Evolutionary conservation across 2,113 vertebrate species (phyloP).

Genomic region (Oreochromis niloticus): DNA sequence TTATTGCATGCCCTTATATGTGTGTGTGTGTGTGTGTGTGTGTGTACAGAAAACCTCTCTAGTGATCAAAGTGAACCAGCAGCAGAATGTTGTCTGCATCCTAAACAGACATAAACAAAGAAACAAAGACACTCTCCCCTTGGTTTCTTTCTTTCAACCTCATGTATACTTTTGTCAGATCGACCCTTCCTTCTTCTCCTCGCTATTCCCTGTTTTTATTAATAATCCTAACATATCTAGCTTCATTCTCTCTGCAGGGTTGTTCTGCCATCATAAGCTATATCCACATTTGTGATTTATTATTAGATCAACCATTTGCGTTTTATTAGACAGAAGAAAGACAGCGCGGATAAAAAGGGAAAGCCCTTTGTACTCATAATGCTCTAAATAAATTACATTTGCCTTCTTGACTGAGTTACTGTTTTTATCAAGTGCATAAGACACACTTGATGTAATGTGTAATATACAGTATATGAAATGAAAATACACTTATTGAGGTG

Average conservation of each 20-base stretch:
- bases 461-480: not conserved
- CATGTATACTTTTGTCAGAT: not conserved
- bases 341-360: not conserved
- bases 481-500: not conserved
- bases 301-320: conserved; percentile 11
- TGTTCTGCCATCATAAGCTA: not conserved
- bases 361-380: not conserved
- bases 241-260: not conserved
- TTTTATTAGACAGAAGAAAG: conserved; percentile 12
- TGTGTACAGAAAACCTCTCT: not conserved
- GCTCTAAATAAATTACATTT: not conserved
- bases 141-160: not conserved
- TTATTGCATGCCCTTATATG: not conserved
- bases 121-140: not conserved
- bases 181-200: not conserved
- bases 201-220: not conserved
- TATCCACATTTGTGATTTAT: not conserved
- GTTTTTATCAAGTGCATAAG: not conserved
- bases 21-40: not conserved
- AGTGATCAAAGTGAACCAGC: not conserved
- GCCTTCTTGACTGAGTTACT: not conserved
- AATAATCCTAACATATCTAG: not conserved
- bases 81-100: not conserved
- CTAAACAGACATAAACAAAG: not conserved
- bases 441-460: not conserved